These are phyloP conservation scores for Cercocebus atys DNA, from an alignment of 2,113 vertebrate genomes.

Conservation along the genomic window DNA sequence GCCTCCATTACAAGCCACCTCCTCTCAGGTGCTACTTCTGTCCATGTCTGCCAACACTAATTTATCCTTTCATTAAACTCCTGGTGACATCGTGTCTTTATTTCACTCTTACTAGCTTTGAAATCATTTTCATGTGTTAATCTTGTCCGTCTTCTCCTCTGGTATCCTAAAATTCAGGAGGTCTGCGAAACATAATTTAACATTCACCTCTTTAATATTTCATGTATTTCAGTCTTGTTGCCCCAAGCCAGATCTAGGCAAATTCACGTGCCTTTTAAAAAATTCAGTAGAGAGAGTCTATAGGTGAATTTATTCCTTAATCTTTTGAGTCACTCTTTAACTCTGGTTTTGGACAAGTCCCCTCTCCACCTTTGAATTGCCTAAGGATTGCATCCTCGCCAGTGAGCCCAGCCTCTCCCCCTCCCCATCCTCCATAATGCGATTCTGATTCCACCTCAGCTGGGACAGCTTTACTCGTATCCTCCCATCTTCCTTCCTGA, in stretches of 20 bases:
- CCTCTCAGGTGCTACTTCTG: neutral
- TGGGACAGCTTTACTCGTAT: neutral
- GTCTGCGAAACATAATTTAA: neutral
- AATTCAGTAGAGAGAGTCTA: neutral
- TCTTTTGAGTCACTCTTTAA: conserved; percentile 86
- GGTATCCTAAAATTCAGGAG: too few species aligned
- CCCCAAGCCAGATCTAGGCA: neutral
- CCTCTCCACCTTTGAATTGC: conserved; percentile 73
- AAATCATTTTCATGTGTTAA: neutral
- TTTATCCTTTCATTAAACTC: neutral
- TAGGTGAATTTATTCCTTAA: neutral
- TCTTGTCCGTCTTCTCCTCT: neutral
- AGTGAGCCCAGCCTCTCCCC: neutral
- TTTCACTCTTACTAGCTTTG: neutral
- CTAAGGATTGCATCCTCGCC: conserved; percentile 17
- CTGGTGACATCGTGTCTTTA: neutral
- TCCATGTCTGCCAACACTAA: neutral
- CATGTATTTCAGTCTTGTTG: neutral
- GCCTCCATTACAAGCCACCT: neutral
- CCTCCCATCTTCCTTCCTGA: neutral
- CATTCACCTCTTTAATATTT: neutral
- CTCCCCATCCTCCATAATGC: fast-evolving
- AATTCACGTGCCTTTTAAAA: neutral
- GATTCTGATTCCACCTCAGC: neutral
- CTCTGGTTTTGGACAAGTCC: conserved; percentile 87